Evolutionary conservation across 2,113 vertebrate species (phyloP).

Genomic region (Lonchura striata): DNA sequence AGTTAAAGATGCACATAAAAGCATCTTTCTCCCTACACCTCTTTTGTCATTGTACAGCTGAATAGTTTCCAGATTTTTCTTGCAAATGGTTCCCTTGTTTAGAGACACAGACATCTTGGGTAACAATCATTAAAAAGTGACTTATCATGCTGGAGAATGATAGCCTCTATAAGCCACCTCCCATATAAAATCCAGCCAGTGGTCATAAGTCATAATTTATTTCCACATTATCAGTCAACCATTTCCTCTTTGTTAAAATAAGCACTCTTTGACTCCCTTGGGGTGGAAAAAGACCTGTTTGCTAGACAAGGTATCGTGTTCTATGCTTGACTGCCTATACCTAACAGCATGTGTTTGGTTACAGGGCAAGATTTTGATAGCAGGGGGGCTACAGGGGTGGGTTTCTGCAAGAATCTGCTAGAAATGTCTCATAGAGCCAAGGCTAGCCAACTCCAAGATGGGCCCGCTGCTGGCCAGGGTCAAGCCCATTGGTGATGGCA

Average conservation of each 20-base stretch:
- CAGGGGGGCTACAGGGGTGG: neutral
- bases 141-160: neutral
- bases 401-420: neutral
- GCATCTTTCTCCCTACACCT: neutral
- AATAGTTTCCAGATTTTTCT: neutral
- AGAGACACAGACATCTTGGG: neutral
- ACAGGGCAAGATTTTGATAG: neutral
- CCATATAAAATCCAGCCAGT: neutral
- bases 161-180: neutral
- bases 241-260: neutral
- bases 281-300: neutral
- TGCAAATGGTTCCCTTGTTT: neutral
- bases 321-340: neutral
- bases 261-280: neutral
- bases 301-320: neutral
- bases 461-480: neutral
- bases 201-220: neutral
- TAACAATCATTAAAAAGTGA: neutral
- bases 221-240: neutral
- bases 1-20: neutral
- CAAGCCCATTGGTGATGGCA: rapidly evolving
- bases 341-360: neutral
- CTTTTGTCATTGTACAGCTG: neutral
- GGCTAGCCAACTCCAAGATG: neutral
- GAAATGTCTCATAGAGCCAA: neutral